Base-by-base conservation (phyloP, 2,797 vertebrate species). In the Eulemur coronatus region DNA sequence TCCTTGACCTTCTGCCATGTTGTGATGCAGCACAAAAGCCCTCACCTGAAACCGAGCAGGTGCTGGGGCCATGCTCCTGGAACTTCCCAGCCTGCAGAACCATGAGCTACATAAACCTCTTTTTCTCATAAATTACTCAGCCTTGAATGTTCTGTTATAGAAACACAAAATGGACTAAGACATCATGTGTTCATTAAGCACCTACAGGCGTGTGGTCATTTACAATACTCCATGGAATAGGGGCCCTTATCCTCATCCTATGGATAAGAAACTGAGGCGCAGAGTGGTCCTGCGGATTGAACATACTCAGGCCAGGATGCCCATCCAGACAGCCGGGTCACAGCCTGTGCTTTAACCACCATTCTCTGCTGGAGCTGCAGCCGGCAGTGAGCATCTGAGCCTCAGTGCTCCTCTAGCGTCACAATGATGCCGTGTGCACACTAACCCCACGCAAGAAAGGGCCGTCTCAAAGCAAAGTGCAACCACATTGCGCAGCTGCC, bases 311-410 rank as follows among this genome's bases (percentile, higher is more conserved):
- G n/a, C 46, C 67, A 55, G 80, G 81, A 72, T 38, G 70, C 50
- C 73, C 63, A 89, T 9, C 26, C 57, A 72, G 48, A 69, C 7
- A 35, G 65, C 55, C 2, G 0, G 59, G n/a, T 46, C 76, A 15
- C 15, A 12, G 22, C 46, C 59, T 30, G 4, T 41, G 43, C 18
- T 38, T 55, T 65, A 55, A 0, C 73, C 78, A 55, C 4, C 11
- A 24, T 0, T 4, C 4, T 50, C 61, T 38, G 11, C 24, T 12
- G 14, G 9, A 14, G 65, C 9, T 8, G 28, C 2, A 18, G 18
- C 48, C 4, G 11, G 72, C 13, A 5, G 26, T 22, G 63, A 93
- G 33, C 18, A 17, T 15, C 92, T 28, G 52, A 22, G 65, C 24
- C 14, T 72, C 61, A 22, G 13, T 4, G 9, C 38, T n/a, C 12